Conservation (phyloP, 2,113 vertebrate species). For the Parotia lawesii region DNA sequence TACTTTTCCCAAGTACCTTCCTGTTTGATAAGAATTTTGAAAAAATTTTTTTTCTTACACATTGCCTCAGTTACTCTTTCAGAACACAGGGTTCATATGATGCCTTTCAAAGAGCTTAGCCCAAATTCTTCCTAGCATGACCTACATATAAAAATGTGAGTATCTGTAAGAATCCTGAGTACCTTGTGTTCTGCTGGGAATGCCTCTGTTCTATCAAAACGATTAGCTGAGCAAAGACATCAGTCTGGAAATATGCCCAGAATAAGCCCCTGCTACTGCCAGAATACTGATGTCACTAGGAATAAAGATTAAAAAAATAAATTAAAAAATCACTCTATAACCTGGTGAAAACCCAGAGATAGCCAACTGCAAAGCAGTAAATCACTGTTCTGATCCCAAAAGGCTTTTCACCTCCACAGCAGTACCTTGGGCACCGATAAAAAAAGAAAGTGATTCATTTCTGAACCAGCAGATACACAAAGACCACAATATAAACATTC, state of each 20-base stretch:
- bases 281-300: background rate
- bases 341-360: background rate
- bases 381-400: background rate
- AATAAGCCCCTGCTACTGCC: background rate
- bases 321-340: background rate
- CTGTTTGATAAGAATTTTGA: background rate
- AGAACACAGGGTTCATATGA: background rate
- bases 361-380: background rate
- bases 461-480: constrained; percentile 15
- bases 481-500: constrained; percentile 32
- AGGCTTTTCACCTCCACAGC: background rate
- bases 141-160: background rate
- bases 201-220: background rate
- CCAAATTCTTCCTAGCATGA: background rate
- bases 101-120: background rate
- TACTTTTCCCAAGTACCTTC: background rate
- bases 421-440: background rate
- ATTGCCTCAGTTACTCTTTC: background rate
- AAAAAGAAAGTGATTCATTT: constrained; percentile 48
- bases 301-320: constrained; percentile 3
- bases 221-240: constrained; percentile 48
- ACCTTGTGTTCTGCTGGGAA: constrained; percentile 16
- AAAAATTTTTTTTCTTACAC: background rate
- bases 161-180: background rate
- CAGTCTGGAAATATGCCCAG: constrained; percentile 30